These are phyloP conservation scores for Cantharis lateralis DNA, from an alignment of 2,888 invertebrate species.

Conservation along the genomic window DNA sequence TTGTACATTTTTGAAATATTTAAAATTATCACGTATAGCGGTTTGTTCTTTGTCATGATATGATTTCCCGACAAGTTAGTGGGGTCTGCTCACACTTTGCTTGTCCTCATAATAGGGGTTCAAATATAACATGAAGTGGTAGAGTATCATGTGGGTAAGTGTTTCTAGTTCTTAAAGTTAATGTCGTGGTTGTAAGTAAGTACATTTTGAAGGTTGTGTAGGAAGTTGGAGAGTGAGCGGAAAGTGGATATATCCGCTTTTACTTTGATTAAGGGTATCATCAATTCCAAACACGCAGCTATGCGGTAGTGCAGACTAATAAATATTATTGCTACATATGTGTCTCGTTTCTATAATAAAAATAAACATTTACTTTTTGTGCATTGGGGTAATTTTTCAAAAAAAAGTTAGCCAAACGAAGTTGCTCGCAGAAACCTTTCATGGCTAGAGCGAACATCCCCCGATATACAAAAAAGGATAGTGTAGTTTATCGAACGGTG, in stretches of 20 bases:
- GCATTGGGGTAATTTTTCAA: neutral
- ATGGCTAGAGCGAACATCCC: neutral
- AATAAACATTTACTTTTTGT: conserved; percentile 8
- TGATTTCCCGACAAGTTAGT: neutral
- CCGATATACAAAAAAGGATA: neutral
- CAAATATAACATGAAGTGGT: neutral
- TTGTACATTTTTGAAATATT: neutral
- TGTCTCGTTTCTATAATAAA: conserved; percentile 16
- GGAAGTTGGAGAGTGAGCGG: conserved; percentile 28
- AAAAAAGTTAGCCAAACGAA: neutral
- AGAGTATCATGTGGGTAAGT: neutral
- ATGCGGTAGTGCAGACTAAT: conserved; percentile 30
- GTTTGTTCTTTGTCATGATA: neutral
- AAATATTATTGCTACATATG: conserved; percentile 28
- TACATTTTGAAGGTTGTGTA: conserved; percentile 23
- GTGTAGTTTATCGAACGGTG: neutral
- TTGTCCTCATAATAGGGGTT: neutral
- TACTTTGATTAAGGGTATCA: conserved; percentile 31
- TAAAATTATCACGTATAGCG: neutral
- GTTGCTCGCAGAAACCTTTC: neutral
- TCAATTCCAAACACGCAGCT: conserved; percentile 30
- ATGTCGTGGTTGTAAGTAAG: conserved; percentile 23
- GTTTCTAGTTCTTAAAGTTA: conserved; percentile 18
- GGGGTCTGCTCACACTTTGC: neutral
- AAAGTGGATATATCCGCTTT: conserved; percentile 32